Base-by-base conservation (phyloP, 1,140 invertebrate genomes). In the Drosophila chauvacae region DNA sequence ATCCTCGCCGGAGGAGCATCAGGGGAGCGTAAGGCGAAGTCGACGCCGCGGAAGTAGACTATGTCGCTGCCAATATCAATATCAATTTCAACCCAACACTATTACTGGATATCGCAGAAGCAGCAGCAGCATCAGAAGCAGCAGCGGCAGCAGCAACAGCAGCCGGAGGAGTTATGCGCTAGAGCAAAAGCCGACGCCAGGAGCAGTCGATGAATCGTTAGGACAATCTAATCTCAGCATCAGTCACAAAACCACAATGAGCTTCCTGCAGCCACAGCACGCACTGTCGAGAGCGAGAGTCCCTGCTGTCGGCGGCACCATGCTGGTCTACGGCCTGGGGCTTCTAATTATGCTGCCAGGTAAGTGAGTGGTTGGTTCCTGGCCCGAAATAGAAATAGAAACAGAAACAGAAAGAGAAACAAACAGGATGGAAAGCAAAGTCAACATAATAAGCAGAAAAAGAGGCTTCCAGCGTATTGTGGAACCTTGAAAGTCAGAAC, bases 341-440 rank as follows among this genome's bases (percentile, higher is more conserved):
- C 45, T 84, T 20, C 65, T 88, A 45, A 78, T 85, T 63, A 48
- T 88, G 55, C 64, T 88, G 74, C 84, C 84, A 84, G 84, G 84
- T 88, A 35, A 87, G 84, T 80, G 53, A 23, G 51, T 55, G 53
- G 18, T 16, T 55, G 53, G 18, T 16, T 18, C 33, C 45, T 26
- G 3, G 14, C 20, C 35, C 16, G 33, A 23, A 55, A 23, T 39
- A 39, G 35, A 14, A 28, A 48, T 35, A 41, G 55, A 35, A 59
- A 50, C 45, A 41, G 55, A 35, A 26, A 30, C 35, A 23, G 23
- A 23, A 23, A 3, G 23, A 23, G 23, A 23, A 59, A 30, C 35
- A 45, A 33, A 48, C 42, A 48, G 41, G 53, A 55, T 39, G 28
- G 28, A 18, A 11, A 11, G 47, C 26, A 13, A 39, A 39, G 23